Evolutionary conservation across 2,888 invertebrate genomes (phyloP), one percentile per base, ranked within the genome.

Genomic region (Mythimna vitellina): DNA sequence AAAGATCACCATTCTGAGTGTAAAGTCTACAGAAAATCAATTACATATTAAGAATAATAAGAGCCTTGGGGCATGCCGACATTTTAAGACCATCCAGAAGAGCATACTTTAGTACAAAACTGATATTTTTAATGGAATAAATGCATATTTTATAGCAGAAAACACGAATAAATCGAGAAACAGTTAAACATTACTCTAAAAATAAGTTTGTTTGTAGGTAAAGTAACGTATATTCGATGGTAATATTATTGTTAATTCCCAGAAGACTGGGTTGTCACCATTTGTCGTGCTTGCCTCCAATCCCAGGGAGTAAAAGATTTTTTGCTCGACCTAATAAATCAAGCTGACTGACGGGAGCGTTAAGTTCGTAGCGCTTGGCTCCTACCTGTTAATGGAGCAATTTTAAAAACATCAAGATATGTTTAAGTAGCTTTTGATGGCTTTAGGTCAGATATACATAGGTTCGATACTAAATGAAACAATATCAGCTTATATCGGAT

Each of bases 291-390:
- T 22, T 32, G 53, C 6, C 46, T 74, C 12, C 65, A 65, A 49
- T 60, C 67, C 25, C 57, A 14, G 20, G 9, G 25, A 80, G 51
- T 38, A 76, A 67, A 58, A 67, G 68, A 51, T 81, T 67, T 76
- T 76, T 51, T 70, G n/a, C 82, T 65, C 56, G 51, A 58, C 32
- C 57, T 61, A 70, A 82, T 82, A 76, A 81, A 78, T 81, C 70
- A 78, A 62, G 20, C 22, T 58, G 82, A 57, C 57, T 3, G 61
- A 65, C 61, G 53, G 42, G 42, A 64, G 42, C n/a, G 46, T 46
- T 17, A 63, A 54, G 63, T 60, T 54, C 20, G 25, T 42, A 65
- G 42, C 60, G 22, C 38, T 22, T 60, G 38, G 60, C 22, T 60
- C 60, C 14, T 7, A 60, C 38, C 60, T 60, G 60, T 38, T 58